Evolutionary conservation across 1,140 invertebrate species (phyloP), one percentile per base, ranked within the genome.

Genomic region (Coenobita brevimanus): DNA sequence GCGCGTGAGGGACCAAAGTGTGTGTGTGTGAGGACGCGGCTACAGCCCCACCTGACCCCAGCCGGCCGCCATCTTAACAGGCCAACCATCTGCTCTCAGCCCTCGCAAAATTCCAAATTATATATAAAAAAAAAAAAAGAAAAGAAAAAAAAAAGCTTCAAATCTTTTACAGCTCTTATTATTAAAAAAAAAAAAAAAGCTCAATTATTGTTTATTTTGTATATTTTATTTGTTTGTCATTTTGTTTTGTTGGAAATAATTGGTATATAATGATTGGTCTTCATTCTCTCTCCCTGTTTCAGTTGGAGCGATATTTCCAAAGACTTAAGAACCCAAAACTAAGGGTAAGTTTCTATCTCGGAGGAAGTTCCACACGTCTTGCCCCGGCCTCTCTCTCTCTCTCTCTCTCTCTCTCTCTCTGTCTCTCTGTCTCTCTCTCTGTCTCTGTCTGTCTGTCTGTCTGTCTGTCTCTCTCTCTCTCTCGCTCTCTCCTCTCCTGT

Each of bases 271-370:
- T 89, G 80, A 90, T 90, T 90, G 90, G 90, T 89, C 80, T 87
- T 80, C 83, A 89, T 84, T 90, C 46, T 87, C 85, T 90, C 91
- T 92, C 92, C 91, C 91, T 90, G 89, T 93, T 93, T 86, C 92
- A 94, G 94, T 94, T 99, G 92, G 98, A 99, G 94, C 96, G 97
- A 93, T 99, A 99, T 94, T 99, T 99, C 94, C 96, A 97, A 93
- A 96, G 96, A 89, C 85, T 90, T 67, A 91, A 91, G 89, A 91
- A 91, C 71, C 90, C 89, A 76, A 90, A 90, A 83, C 88, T 87
- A 67, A 90, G 90, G 90, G 90, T 90, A 90, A 90, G 90, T 90
- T 73, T 36, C 46, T 8, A 6, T 50, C 46, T 8, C 46, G 46
- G 46, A 50, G 46, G 46, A 50, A 17, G 46, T 50, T 50, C 46